Conservation (phyloP, 2,113 vertebrate species). For the Phodopus roborovskii region DNA sequence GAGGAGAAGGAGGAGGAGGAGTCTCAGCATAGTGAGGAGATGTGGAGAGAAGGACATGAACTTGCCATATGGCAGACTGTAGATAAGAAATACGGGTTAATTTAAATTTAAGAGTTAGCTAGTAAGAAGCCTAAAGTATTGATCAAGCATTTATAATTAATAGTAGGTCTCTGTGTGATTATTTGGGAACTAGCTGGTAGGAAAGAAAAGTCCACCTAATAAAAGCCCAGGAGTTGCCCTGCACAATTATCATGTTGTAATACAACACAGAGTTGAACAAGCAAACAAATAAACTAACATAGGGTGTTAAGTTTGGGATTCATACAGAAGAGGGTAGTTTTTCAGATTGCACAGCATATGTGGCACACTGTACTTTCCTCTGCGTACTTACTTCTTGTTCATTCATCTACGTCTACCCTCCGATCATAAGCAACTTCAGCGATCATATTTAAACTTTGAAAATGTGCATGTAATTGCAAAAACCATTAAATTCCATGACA, state of each 20-base stretch:
- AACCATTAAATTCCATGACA: slow-evolving; percentile 11
- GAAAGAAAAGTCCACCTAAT: background rate
- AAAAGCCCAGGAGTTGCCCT: background rate
- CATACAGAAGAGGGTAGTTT: background rate
- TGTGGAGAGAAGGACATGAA: background rate
- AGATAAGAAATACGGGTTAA: background rate
- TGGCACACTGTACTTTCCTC: background rate
- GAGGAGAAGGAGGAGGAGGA: background rate
- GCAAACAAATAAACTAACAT: background rate
- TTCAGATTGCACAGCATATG: background rate
- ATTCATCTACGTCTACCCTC: background rate
- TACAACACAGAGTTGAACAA: background rate
- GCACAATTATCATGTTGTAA: background rate
- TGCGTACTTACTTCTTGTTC: background rate
- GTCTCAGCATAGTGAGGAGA: background rate
- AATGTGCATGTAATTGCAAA: background rate
- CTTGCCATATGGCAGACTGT: background rate
- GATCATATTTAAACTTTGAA: slow-evolving; percentile 26
- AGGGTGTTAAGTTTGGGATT: background rate
- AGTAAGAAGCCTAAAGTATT: background rate
- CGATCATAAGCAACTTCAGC: background rate
- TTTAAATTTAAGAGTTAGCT: background rate
- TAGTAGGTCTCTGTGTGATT: background rate
- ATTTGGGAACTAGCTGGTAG: background rate
- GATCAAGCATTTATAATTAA: background rate